Evolutionary conservation across 2,888 invertebrate species (phyloP).

Genomic region (Synanthedon tipuliformis): DNA sequence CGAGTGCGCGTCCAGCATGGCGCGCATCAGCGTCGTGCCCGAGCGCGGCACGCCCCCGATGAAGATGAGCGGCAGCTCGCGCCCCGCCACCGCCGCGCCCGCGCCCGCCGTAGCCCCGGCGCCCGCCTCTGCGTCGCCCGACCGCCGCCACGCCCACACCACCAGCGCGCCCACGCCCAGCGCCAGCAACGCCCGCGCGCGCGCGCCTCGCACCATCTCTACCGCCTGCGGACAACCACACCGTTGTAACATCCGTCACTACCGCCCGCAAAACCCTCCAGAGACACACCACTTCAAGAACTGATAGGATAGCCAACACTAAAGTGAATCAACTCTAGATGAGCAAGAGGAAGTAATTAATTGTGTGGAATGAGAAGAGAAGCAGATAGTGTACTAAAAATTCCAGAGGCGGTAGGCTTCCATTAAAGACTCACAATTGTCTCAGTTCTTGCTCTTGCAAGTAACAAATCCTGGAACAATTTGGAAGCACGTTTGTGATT

Average conservation of each 20-base stretch:
- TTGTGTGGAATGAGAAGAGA: too few relatives aligned
- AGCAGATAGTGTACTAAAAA: too few relatives aligned
- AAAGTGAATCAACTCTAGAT: too few relatives aligned
- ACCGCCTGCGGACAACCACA: neutral
- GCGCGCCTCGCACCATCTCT: conserved; percentile 16
- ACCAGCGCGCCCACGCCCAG: conserved; percentile 11
- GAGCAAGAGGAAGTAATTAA: too few relatives aligned
- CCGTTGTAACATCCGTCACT: neutral
- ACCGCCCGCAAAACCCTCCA: too few relatives aligned
- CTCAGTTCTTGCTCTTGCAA: conserved; percentile 26
- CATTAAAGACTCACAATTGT: conserved; percentile 27
- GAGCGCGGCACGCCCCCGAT: conserved; percentile 98
- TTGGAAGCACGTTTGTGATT: conserved; percentile 13
- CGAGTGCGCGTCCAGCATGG: conserved; percentile 98
- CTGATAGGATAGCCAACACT: too few relatives aligned
- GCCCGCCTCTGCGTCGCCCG: conserved; percentile 4
- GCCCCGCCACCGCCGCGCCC: conserved; percentile 66
- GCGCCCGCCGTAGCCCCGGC: conserved; percentile 5
- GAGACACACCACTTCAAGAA: too few relatives aligned
- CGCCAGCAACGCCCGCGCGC: conserved; percentile 16
- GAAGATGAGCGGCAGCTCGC: conserved; percentile 93
- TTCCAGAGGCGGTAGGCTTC: too few relatives aligned
- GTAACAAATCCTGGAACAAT: conserved; percentile 45
- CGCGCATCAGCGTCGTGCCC: conserved; percentile 96
- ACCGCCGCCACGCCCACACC: conserved; percentile 9